Percentiles rank a stretch among this genome's conserved stretches.
These are phyloP conservation scores for Schlechtendalia chinensis DNA, from an alignment of 1,140 invertebrate genomes.

Conservation along the genomic window DNA sequence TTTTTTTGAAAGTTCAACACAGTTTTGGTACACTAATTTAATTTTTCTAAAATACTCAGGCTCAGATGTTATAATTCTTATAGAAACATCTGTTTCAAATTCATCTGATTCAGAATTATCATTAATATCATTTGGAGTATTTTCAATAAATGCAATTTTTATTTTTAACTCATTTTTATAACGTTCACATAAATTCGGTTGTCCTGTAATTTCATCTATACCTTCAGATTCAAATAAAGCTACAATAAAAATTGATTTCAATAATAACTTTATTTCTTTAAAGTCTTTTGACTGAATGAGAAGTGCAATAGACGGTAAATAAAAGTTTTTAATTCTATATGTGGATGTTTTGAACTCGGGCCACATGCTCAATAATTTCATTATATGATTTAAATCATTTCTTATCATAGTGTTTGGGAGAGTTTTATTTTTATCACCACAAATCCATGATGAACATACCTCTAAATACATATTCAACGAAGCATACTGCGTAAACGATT, in stretches of 20 bases:
- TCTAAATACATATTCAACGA: too few species aligned
- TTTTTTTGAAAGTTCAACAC: background rate
- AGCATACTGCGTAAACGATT: too few species aligned
- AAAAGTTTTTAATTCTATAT: too few species aligned
- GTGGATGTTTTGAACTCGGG: background rate
- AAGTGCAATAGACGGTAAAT: too few species aligned
- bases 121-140: background rate
- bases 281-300: too few species aligned
- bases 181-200: background rate
- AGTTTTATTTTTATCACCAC: too few species aligned
- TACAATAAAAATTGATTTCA: too few species aligned
- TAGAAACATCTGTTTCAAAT: background rate
- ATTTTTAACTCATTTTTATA: constrained; percentile 10
- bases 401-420: too few species aligned
- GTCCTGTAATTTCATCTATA: background rate
- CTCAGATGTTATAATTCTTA: background rate
- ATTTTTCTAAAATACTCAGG: background rate
- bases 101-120: background rate
- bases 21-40: background rate
- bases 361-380: constrained; percentile 10
- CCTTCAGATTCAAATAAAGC: constrained; percentile 4
- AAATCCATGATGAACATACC: too few species aligned
- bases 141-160: constrained; percentile 9
- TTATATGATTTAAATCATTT: constrained; percentile 21
- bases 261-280: too few species aligned